Base-by-base conservation (phyloP, 2,888 invertebrate genomes). In the Pseudanteris insignis region DNA sequence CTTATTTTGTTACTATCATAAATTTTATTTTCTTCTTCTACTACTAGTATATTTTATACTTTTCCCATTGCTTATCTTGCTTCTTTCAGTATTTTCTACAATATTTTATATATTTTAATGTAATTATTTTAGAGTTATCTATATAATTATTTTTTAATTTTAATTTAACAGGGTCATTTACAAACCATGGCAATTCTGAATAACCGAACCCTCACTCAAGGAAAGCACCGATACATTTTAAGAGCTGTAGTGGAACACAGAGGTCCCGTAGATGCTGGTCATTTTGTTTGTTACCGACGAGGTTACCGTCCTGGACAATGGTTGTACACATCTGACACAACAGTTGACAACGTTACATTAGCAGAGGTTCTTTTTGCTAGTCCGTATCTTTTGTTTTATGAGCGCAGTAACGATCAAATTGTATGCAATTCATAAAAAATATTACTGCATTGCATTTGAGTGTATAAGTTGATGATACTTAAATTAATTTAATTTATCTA, bases 341-440 rank as follows among this genome's bases (percentile, higher is more conserved):
- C 89, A 62, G 94, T 96, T 6, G 88, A 90, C 67, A 89, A 89
- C 79, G 91, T 91, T 18, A 84, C 89, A 0, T 84, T 93, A 34
- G 86, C 88, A 37, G 91, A 93, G 76, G 96, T 96, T 43, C 83
- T 94, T 10, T 86, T 88, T 66, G 89, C 91, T 70, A 88, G 90
- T 48, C 95, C 96, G 9, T 97, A 96, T 82, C 87, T 97, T 86
- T 83, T 97, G 61, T 95, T 95, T 83, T 97, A 97, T 81, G 95
- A 96, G 78, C 82, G 84, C 34, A 76, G 79, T 59, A 73, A 66
- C 28, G 46, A 36, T 54, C 47, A 51, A n/a, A 28, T 25, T 1
- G 50, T 41, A 21, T 26, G 30, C 53, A 32, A 53, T 30, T 40
- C 51, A 15, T 51, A 58, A 38, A 58, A 26, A n/a, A n/a, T n/a